A percentile compares a stretch with the other conserved stretches of the same genome.
Evolutionary conservation across 2,888 invertebrate species (phyloP).

Genomic region (Volucella inanis): DNA sequence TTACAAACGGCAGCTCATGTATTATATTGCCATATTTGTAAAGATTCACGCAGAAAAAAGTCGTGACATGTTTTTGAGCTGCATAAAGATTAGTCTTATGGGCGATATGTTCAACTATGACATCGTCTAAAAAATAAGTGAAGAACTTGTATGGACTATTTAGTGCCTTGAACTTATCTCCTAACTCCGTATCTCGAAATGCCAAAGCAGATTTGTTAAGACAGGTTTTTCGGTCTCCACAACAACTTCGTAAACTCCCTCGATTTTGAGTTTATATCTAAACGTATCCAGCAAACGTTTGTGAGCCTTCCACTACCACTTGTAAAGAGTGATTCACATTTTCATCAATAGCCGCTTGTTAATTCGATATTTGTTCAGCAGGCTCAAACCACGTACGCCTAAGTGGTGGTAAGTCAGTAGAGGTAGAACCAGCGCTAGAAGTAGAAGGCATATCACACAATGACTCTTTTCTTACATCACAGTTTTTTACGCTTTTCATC

Average conservation of each 20-base stretch:
- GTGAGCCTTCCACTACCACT: background rate
- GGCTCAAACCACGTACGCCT: background rate
- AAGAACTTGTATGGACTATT: conserved; percentile 44
- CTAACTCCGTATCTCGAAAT: conserved; percentile 52
- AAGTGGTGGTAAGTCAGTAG: background rate
- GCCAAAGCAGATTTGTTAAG: conserved; percentile 49
- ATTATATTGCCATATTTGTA: too few species aligned
- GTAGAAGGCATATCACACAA: too few species aligned
- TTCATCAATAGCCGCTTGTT: background rate
- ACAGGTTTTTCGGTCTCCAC: conserved; percentile 56
- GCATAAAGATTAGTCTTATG: conserved; percentile 65
- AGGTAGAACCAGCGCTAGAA: too few species aligned
- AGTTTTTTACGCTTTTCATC: background rate
- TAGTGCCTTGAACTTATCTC: conserved; percentile 21
- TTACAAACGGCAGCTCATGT: too few species aligned
- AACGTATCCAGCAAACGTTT: background rate
- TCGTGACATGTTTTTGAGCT: conserved; percentile 52
- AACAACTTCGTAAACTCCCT: conserved; percentile 33
- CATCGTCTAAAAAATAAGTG: conserved; percentile 53
- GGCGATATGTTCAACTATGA: conserved; percentile 60
- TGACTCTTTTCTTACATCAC: too few species aligned
- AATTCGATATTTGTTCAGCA: background rate
- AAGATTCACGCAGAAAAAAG: conserved; percentile 61
- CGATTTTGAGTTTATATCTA: too few species aligned
- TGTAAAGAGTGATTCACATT: background rate